Evolutionary conservation across 2,888 invertebrate species (phyloP), one percentile per base, ranked within the genome.

Genomic region (Empis stercorea): DNA sequence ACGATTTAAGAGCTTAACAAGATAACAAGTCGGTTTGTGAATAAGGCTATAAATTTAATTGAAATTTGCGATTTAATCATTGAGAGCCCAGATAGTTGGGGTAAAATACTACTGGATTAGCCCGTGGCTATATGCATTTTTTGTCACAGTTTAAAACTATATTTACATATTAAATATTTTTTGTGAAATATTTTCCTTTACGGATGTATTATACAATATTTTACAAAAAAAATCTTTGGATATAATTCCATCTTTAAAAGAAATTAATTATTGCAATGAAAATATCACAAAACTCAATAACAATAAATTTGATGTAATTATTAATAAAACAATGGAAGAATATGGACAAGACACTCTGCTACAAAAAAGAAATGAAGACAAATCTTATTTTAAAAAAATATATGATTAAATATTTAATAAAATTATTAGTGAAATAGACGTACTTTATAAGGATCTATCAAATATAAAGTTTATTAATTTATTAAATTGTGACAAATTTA

Each of bases 191-290:
- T 46, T 40, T 15, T 30, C 41, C 11, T 41, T 41, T 41, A 41
- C 41, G n/a, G 42, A 45, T 45, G 38, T 43, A 13, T 40, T 48
- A 34, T 45, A 48, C 34, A 48, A 40, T 43, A 34, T 48, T 14
- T 39, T 48, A 11, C 48, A 48, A 45, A 42, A 45, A 20, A 48
- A 48, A 40, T 43, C 45, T 4, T 46, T 41, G 17, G 41, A 48
- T 38, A 48, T 48, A 44, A 44, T 41, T 14, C 36, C 44, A n/a
- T 44, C 40, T 44, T 30, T 47, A 40, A 47, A 47, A 44, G 44
- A 47, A 47, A 44, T 48, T 30, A 37, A 10, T 11, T 44, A 44
- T 17, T 47, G 39, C 38, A 44, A 39, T 3, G 44, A 48, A 48
- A 44, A 44, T 17, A 44, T 41, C 23, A 48, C 30, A 40, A 48